Percentiles rank a stretch among this genome's conserved stretches.
These are phyloP conservation scores for Fringilla coelebs DNA, from an alignment of 2,797 vertebrate genomes.

Conservation along the genomic window DNA sequence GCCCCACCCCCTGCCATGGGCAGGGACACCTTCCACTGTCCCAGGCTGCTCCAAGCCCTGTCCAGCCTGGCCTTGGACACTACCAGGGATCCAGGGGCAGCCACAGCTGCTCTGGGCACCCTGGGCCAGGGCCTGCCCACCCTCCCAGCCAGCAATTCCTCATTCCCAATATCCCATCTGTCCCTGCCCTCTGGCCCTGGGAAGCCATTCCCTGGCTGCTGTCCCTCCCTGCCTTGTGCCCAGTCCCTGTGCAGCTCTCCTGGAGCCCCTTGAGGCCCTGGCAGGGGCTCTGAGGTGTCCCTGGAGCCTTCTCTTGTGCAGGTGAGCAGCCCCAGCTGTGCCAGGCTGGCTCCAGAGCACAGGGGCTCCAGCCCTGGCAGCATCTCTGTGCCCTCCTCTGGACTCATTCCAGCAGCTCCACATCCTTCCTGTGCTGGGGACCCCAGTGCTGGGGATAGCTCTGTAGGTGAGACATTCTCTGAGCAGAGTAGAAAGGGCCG, in stretches of 20 bases:
- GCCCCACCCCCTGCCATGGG: accelerated
- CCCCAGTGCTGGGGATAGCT: not conserved
- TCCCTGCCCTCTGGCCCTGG: not conserved
- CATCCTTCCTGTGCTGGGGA: accelerated
- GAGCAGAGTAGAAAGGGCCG: not conserved
- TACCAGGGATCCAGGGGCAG: not conserved
- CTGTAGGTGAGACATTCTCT: not conserved
- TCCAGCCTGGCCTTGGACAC: not conserved
- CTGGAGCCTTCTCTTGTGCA: not conserved
- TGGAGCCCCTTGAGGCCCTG: not conserved
- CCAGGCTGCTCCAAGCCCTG: accelerated
- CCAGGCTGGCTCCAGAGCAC: not conserved
- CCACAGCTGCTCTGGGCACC: not conserved
- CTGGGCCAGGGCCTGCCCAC: not conserved
- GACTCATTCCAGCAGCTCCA: not conserved
- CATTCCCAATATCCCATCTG: not conserved
- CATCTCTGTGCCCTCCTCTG: not conserved
- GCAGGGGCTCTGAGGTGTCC: not conserved
- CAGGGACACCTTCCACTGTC: accelerated
- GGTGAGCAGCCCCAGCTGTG: not conserved
- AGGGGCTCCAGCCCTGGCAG: not conserved
- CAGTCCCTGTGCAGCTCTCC: not conserved
- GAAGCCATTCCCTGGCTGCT: not conserved
- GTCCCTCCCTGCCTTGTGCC: not conserved
- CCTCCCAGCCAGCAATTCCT: not conserved